Evolutionary conservation across 2,113 vertebrate genomes (phyloP), one percentile per base, ranked within the genome.

Genomic region (Xyrauchen texanus): DNA sequence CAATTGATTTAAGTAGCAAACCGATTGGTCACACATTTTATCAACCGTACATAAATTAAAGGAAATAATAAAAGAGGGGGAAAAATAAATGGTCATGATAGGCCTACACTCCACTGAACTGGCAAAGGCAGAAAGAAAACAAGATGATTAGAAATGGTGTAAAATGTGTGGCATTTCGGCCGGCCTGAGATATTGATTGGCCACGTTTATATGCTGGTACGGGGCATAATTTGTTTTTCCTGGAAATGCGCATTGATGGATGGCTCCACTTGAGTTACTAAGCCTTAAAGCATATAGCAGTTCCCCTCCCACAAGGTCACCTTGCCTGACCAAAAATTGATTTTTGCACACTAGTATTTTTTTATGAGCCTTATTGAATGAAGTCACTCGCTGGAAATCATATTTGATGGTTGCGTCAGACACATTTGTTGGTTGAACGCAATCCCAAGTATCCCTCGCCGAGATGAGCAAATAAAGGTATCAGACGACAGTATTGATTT

Each of bases 171-270:
- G 80, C 85, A 80, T 81, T 87, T 79, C 53, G 47, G 73, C 55
- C 49, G 67, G 58, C 76, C 69, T 76, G 53, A 67, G 68, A 66
- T 86, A 87, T 86, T 78, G 83, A 88, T 87, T 81, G 78, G 74
- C 53, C 69, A 82, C 79, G 81, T 86, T 87, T 89, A 87, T 86
- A 81, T 84, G 79, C 80, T 78, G 68, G 76, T 66, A 70, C 67
- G 70, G 68, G 61, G 55, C 72, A 77, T 84, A 70, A 84, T 78
- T 84, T 85, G 82, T 87, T 87, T 85, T 79, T 83, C 76, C 81
- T 78, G 81, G 80, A 85, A 87, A 87, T 13, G 64, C 52, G 55
- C 21, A 51, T 68, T 88, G 88, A 88, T 85, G 81, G 84, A 88
- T 88, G 73, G 82, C 73, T 78, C 47, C 45, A 72, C 77, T 85